phyloP scores from a whole-genome alignment of 2,888 invertebrate species.

The Drosophila pullipes region DNA sequence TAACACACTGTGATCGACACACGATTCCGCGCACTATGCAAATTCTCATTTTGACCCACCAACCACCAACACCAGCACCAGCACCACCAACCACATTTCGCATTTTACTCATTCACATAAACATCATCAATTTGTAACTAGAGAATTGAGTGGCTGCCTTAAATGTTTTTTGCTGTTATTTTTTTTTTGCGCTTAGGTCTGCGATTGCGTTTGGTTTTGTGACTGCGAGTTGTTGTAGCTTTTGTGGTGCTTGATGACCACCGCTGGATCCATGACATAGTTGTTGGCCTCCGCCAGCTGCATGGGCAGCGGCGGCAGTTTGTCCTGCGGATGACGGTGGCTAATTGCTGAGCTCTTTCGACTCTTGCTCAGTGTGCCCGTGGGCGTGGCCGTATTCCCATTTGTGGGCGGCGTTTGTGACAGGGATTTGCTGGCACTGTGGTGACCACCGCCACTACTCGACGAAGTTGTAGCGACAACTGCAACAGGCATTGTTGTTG shows the following conservation, averaged over 20 bases:
- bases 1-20: constrained; percentile 78
- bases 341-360: constrained; percentile 87
- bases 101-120: constrained; percentile 12
- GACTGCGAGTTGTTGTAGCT: constrained; percentile 84
- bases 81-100: constrained; percentile 19
- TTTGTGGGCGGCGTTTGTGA: constrained; percentile 31
- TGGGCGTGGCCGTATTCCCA: constrained; percentile 46
- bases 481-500: constrained; percentile 1
- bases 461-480: constrained; percentile 1
- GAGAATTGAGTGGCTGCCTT: constrained; percentile 30
- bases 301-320: constrained; percentile 89
- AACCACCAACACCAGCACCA: constrained; percentile 12
- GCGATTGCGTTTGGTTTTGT: constrained; percentile 66
- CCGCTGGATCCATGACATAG: constrained; percentile 87
- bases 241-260: constrained; percentile 84
- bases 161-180: background rate
- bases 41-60: constrained; percentile 44
- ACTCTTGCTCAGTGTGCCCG: constrained; percentile 83
- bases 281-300: constrained; percentile 89
- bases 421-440: constrained; percentile 51
- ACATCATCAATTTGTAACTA: constrained; percentile 17
- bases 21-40: constrained; percentile 63
- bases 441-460: constrained; percentile 17
- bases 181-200: constrained; percentile 39
- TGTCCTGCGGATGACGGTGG: constrained; percentile 92